These are phyloP conservation scores for Sminthurinus signatus DNA, from an alignment of 1,140 invertebrate species.

Conservation along the genomic window DNA sequence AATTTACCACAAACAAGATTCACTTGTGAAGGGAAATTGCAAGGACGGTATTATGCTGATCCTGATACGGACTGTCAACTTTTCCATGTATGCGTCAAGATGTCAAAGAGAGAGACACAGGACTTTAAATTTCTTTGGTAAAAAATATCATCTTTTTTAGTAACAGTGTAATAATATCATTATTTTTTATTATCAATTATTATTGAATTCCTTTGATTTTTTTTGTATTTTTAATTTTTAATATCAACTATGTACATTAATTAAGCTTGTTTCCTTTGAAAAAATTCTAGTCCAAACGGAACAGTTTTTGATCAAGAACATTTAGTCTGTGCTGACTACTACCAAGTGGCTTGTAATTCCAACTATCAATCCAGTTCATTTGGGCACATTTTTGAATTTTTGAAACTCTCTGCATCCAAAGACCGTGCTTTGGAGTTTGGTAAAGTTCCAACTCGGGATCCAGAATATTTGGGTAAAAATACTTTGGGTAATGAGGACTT, in stretches of 20 bases:
- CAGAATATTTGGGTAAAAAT: constrained; percentile 34
- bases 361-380: constrained; percentile 27
- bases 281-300: constrained; percentile 83
- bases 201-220: too few species aligned
- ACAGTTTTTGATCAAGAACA: constrained; percentile 78
- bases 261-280: too few species aligned
- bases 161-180: too few species aligned
- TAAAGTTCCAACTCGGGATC: constrained; percentile 18
- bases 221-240: too few species aligned
- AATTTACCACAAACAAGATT: constrained; percentile 79
- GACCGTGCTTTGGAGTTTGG: constrained; percentile 23
- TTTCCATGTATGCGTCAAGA: constrained; percentile 82
- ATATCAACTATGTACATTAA: too few species aligned
- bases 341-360: constrained; percentile 38
- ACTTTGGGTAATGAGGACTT: constrained; percentile 36
- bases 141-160: too few species aligned
- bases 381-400: constrained; percentile 38
- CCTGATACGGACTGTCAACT: constrained; percentile 84
- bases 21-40: constrained; percentile 75
- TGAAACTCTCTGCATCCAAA: constrained; percentile 26
- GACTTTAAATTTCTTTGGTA: constrained; percentile 80
- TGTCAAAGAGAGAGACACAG: constrained; percentile 64
- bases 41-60: constrained; percentile 87
- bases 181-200: too few species aligned
- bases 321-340: constrained; percentile 28